Conservation (phyloP, 1,140 invertebrate genomes). For the Drosophila ambigua region DNA sequence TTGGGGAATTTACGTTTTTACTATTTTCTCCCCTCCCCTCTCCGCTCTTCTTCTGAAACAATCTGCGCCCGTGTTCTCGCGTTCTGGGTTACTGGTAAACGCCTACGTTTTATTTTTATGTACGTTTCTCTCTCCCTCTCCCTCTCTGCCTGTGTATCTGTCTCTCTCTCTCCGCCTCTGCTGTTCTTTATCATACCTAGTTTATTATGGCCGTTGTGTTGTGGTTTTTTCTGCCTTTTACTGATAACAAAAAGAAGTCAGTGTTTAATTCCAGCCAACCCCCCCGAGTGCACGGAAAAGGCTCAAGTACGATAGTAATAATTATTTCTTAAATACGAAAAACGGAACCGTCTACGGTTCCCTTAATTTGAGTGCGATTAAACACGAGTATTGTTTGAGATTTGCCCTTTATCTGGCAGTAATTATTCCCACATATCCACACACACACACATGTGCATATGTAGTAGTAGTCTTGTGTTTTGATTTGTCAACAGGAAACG, state of each 20-base stretch:
- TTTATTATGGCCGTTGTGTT: conserved; percentile 50
- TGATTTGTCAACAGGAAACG: conserved; percentile 70
- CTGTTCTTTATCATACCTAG: conserved; percentile 71
- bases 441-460: too few species aligned
- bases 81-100: conserved; percentile 52
- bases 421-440: too few species aligned
- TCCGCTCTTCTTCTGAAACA: not conserved
- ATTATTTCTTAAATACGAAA: conserved; percentile 10
- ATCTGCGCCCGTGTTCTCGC: too few species aligned
- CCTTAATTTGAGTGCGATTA: not conserved
- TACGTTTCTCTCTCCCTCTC: conserved; percentile 28
- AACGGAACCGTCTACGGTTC: not conserved
- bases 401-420: too few species aligned
- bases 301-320: conserved; percentile 17
- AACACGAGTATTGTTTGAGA: conserved; percentile 1
- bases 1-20: conserved; percentile 55
- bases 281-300: not conserved
- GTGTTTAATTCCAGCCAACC: too few species aligned
- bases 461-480: too few species aligned
- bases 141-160: not conserved
- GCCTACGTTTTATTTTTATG: conserved; percentile 80
- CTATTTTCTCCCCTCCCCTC: conserved; percentile 34
- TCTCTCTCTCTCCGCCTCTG: conserved; percentile 19
- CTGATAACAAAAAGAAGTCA: conserved; percentile 28
- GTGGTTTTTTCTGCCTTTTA: conserved; percentile 26